phyloP scores from a whole-genome alignment of 2,113 vertebrate genomes.

The Marmota flaviventris region DNA sequence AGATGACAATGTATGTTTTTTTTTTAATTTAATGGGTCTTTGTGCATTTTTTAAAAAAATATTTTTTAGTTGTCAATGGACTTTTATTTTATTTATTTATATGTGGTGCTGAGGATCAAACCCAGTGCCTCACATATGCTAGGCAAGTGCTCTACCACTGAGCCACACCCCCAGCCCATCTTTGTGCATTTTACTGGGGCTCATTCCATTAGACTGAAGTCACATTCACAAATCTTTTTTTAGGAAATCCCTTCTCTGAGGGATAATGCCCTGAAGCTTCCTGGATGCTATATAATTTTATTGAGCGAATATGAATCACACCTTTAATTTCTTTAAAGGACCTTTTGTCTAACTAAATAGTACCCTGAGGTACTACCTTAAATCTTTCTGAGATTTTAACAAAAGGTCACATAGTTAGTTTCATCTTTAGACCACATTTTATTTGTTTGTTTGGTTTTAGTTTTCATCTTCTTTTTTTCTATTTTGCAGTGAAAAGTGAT shows the following conservation, averaged over 20 bases:
- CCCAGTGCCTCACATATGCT: no score
- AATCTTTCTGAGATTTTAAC: constrained; percentile 30
- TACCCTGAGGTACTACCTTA: neutral
- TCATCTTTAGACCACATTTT: neutral
- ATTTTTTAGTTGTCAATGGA: no score
- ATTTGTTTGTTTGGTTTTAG: neutral
- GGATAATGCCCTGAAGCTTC: neutral
- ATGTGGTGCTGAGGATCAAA: no score
- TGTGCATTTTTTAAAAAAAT: neutral
- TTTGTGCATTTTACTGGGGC: neutral
- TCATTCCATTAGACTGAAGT: neutral
- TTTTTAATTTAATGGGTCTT: neutral
- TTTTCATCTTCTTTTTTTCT: neutral
- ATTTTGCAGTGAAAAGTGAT: neutral
- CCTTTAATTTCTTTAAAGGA: neutral
- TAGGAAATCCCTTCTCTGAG: neutral
- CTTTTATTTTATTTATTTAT: no score
- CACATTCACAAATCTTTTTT: neutral
- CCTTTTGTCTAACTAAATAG: neutral
- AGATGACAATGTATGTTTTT: neutral
- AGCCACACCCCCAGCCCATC: no score
- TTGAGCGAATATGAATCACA: neutral
- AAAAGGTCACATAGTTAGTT: neutral
- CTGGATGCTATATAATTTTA: neutral
- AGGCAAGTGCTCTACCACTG: no score